These are phyloP conservation scores for Pseudonaja textilis DNA, from an alignment of 2,113 vertebrate genomes.

Conservation along the genomic window DNA sequence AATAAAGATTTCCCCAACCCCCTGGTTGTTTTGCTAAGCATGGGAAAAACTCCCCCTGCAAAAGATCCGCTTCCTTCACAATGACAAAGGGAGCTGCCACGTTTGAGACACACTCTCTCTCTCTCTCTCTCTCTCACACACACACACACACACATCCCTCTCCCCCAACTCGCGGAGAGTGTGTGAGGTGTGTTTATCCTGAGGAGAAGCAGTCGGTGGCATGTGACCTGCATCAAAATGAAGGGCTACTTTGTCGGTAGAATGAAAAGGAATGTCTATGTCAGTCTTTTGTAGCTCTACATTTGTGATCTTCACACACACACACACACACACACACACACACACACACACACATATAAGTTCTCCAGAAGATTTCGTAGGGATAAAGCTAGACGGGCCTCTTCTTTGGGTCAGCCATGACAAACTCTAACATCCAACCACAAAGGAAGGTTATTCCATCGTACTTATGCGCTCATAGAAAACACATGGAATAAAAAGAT, in stretches of 20 bases:
- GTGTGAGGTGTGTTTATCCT: not conserved
- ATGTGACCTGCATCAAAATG: not conserved
- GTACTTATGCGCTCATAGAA: not conserved
- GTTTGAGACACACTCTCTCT: not conserved
- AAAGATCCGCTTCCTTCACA: not conserved
- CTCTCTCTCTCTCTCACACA: too few relatives aligned
- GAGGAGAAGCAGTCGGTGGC: not conserved
- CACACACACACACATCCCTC: too few relatives aligned
- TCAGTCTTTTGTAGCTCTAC: not conserved
- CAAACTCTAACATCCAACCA: not conserved
- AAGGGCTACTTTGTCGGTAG: not conserved
- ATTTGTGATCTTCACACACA: not conserved
- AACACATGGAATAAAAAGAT: too few relatives aligned
- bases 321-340: too few relatives aligned
- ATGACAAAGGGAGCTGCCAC: not conserved
- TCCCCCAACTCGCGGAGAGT: not conserved
- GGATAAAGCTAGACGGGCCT: not conserved
- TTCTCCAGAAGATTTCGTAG: too few relatives aligned
- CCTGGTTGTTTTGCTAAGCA: not conserved
- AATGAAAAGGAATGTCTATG: not conserved
- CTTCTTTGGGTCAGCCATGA: not conserved
- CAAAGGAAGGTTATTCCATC: not conserved
- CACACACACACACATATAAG: too few relatives aligned
- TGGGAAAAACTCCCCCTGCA: too few relatives aligned
- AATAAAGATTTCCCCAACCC: not conserved